Conservation (phyloP, 2,797 vertebrate genomes). For the Ciconia nigra region DNA sequence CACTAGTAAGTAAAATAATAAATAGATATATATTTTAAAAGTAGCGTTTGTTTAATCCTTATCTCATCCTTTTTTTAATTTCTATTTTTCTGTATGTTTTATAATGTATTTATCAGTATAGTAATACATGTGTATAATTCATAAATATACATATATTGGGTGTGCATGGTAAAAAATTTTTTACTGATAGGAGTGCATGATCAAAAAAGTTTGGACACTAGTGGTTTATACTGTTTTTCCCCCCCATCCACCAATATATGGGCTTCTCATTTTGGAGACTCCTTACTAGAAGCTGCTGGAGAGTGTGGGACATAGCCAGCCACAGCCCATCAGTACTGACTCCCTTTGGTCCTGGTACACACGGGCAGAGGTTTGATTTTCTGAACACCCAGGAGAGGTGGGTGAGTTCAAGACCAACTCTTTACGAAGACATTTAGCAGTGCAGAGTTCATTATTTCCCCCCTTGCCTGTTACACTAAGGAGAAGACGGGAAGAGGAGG, state of each 20-base stretch:
- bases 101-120: background rate
- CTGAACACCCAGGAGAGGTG: background rate
- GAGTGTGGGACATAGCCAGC: background rate
- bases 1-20: background rate
- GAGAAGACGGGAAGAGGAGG: background rate
- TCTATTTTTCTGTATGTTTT: background rate
- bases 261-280: background rate
- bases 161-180: accelerated
- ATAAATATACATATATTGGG: background rate
- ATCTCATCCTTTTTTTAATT: background rate
- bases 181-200: background rate
- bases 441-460: background rate
- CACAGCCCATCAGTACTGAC: accelerated
- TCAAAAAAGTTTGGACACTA: background rate
- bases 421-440: background rate
- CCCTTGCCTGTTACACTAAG: background rate
- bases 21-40: background rate
- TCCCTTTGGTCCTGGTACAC: background rate
- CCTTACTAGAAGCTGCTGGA: background rate
- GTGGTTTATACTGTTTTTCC: background rate
- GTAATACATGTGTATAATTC: background rate
- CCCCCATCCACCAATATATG: background rate
- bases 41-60: background rate
- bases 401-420: background rate
- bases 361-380: background rate